phyloP scores from a whole-genome alignment of 2,888 invertebrate genomes.

The Keiferia lycopersicella region DNA sequence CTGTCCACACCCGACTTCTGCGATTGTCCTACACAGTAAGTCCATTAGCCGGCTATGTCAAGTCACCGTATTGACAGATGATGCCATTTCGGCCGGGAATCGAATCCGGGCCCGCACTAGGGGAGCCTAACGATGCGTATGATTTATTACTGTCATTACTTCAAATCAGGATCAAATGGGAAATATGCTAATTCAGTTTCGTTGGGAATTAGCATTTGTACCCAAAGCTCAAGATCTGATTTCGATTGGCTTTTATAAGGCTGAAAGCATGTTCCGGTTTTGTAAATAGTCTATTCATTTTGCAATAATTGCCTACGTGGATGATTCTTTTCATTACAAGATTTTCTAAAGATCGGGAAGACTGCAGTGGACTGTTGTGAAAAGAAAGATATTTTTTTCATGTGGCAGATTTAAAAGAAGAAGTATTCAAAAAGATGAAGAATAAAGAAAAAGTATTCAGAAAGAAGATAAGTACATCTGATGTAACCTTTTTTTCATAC shows the following conservation, averaged over 20 bases:
- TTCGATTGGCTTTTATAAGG: conserved; percentile 28
- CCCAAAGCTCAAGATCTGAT: conserved; percentile 12
- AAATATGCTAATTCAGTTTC: conserved; percentile 49
- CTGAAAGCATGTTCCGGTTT: conserved; percentile 36
- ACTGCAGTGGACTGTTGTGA: no score
- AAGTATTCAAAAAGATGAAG: no score
- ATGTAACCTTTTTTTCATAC: no score
- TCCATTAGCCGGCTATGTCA: conserved; percentile 78
- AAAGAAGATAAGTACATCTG: no score
- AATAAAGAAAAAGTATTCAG: no score
- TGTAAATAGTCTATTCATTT: conserved; percentile 49
- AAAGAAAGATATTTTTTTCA: no score
- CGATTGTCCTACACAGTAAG: conserved; percentile 65
- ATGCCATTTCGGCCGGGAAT: conserved; percentile 79
- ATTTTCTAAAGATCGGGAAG: no score
- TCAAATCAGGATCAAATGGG: conserved; percentile 50
- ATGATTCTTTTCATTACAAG: conserved; percentile 40
- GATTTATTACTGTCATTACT: conserved; percentile 81
- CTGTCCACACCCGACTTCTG: conserved; percentile 38
- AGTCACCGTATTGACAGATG: conserved; percentile 80
- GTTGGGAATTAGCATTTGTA: not conserved
- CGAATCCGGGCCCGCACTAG: conserved; percentile 74
- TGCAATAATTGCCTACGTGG: conserved; percentile 67
- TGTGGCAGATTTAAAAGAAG: no score
- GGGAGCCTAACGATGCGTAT: conserved; percentile 80